Base-by-base conservation (phyloP, 2,888 invertebrate species). In the Heterodera filipjevi region DNA sequence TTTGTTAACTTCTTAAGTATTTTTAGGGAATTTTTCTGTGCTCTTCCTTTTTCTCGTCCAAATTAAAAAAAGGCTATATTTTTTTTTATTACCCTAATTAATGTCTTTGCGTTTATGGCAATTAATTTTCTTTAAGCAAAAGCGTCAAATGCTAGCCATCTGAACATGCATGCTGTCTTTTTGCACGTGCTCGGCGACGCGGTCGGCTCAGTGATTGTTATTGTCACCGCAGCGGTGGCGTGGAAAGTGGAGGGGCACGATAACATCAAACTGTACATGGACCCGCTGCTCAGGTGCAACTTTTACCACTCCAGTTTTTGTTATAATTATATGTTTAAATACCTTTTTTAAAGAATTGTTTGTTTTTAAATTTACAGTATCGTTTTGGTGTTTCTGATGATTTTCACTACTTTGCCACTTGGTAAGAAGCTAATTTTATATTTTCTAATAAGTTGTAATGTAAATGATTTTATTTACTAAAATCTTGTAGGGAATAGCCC, bases 121-220 rank as follows among this genome's bases (percentile, higher is more conserved):
- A 27, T 27, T 64, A 44, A 6, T 33, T 75, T 79, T 33, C 39
- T 79, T 27, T 19, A 39, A 77, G 77, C 39, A 2, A 72, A 72
- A 71, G 53, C 74, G 80, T 81, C 76, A 82, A 84, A 77, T 22
- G 92, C 94, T 0, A 93, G 93, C 3, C 95, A 96, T 90, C 93
- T 99, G 94, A 99, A 99, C 90, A 99, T 99, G 96, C 93, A 95
- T 77, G 99, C 97, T n/a, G 98, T 98, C n/a, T 99, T 98, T 90
- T 92, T 99, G 77, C 99, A 99, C 90, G 94, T 99, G 6, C 91
- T 99, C 59, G 96, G 97, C 72, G 77, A 99, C 91, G 98, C 98
- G 30, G 91, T 99, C 72, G 99, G 99, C 76, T 95, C 95, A 0
- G 92, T 95, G 1, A 94, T 96, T 85, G 96, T 96, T 19, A 93